Base-by-base conservation (phyloP, 1,140 invertebrate genomes). In the Drosophila carrolli region DNA sequence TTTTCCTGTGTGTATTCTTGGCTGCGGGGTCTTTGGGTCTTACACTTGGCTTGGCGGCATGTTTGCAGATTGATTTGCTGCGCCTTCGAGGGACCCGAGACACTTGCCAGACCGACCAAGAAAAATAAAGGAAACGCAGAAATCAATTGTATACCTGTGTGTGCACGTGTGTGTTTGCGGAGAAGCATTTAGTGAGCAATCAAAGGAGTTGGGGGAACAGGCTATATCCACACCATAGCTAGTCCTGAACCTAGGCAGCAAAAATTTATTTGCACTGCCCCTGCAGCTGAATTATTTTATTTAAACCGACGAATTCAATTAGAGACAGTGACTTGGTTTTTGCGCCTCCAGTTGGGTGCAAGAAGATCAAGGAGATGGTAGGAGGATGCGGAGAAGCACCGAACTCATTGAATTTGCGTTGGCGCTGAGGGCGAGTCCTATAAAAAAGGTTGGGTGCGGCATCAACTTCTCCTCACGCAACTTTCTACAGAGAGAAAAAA, bases 241-340 rank as follows among this genome's bases (percentile, higher is more conserved):
- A 56, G 67, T 37, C 56, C 58, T 75, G 38, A 59, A 43, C 70
- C 72, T 85, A 81, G 81, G 63, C 41, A 37, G 41, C 70, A 70
- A 46, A 81, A 89, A 89, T 89, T 84, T 89, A 89, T 89, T 68
- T 90, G 9, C 75, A 74, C 62, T 89, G 76, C 90, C 90, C 90
- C 90, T 91, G 74, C 78, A 90, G 90, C 90, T 91, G 90, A 91
- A 91, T 91, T 91, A 91, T 91, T 91, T 91, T 91, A 91, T 91
- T 91, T 91, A 90, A 91, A 68, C 83, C 90, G 90, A 90, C 90
- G 90, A 91, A 91, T 91, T 91, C 90, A 91, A 91, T 91, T 91
- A 91, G 90, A 91, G 90, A 85, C 90, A 91, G 90, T 91, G 89
- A 91, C 89, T 91, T 82, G 88, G 83, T 91, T 91, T 91, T 91